Evolutionary conservation across 2,113 vertebrate genomes (phyloP).

Genomic region (Gasterosteus aculeatus): DNA sequence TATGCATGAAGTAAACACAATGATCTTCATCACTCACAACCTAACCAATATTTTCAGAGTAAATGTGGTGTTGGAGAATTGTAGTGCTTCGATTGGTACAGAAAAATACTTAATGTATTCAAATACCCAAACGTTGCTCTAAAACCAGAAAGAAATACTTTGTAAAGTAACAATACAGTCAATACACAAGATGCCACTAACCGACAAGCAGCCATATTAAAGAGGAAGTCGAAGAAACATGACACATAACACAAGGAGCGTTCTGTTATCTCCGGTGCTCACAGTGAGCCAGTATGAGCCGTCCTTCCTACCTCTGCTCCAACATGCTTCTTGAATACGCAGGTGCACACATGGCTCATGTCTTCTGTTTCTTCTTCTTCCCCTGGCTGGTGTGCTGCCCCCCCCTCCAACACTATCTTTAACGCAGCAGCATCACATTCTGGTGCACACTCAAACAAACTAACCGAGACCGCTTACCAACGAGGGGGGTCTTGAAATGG

Average conservation of each 20-base stretch:
- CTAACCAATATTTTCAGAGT: neutral
- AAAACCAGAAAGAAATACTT: neutral
- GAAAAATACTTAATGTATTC: neutral
- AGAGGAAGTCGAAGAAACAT: neutral
- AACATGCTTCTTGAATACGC: conserved; percentile 8
- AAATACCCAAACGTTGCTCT: neutral
- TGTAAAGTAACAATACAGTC: neutral
- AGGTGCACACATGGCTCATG: conserved; percentile 13
- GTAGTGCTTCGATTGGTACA: neutral
- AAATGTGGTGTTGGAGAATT: neutral
- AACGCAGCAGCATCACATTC: too few species aligned
- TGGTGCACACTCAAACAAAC: too few species aligned
- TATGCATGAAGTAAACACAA: neutral
- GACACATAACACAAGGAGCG: neutral
- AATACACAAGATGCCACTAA: neutral
- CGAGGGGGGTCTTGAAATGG: neutral
- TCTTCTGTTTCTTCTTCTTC: too few species aligned
- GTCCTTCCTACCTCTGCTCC: neutral
- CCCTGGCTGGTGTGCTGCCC: too few species aligned
- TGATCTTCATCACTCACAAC: neutral
- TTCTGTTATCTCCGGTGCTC: conserved; percentile 11
- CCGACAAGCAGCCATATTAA: neutral
- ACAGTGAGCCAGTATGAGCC: conserved; percentile 12
- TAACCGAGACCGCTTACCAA: too few species aligned
- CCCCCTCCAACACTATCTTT: too few species aligned